Percentiles rank a stretch among this genome's conserved stretches.
Conservation (phyloP, 1,140 invertebrate genomes). For the Zaprionus tsacasi region DNA sequence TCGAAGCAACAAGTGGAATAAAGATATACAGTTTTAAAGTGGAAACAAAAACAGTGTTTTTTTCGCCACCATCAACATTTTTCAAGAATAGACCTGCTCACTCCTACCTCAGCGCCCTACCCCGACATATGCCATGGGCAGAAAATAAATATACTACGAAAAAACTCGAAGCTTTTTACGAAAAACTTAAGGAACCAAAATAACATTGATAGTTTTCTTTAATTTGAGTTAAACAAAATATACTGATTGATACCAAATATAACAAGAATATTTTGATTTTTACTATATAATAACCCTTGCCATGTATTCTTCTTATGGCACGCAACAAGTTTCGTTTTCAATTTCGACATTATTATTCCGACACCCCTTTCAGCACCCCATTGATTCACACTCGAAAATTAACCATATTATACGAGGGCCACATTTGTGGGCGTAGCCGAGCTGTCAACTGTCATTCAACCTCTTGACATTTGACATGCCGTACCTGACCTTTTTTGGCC, state of each 20-base stretch:
- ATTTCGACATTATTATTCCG: slow-evolving; percentile 3
- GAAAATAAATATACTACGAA: neutral
- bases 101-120: too few species aligned
- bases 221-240: neutral
- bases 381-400: slow-evolving; percentile 52
- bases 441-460: slow-evolving; percentile 62
- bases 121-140: neutral
- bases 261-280: neutral
- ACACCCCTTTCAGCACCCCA: neutral
- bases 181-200: neutral
- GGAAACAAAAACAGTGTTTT: too few species aligned
- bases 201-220: neutral
- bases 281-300: neutral
- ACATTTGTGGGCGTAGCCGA: slow-evolving; percentile 71
- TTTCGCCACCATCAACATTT: too few species aligned
- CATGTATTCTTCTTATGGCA: neutral
- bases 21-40: too few species aligned
- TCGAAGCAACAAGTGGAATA: too few species aligned
- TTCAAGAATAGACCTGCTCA: too few species aligned
- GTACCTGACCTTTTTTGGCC: slow-evolving; percentile 70
- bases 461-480: slow-evolving; percentile 65
- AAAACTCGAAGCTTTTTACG: neutral
- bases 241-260: too few species aligned
- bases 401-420: slow-evolving; percentile 67
- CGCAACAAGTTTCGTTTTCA: slow-evolving; percentile 2